Evolutionary conservation across 1,140 invertebrate genomes (phyloP).

Genomic region (Lordiphosa clarofinis): DNA sequence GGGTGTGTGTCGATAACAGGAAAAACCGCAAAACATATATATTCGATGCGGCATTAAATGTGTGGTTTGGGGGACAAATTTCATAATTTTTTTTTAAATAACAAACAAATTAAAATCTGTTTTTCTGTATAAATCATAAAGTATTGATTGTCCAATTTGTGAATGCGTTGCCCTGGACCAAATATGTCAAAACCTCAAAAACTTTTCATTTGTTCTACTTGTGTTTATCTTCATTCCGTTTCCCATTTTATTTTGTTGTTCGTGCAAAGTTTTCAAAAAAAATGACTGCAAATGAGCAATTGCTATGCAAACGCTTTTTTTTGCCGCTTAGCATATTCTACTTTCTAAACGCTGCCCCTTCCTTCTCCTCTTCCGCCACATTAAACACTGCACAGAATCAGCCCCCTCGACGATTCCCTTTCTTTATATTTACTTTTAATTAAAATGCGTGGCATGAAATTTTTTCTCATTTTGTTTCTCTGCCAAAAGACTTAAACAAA

Average conservation of each 20-base stretch:
- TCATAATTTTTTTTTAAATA: too few relatives aligned
- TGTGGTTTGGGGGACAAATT: too few relatives aligned
- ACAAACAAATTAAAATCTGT: too few relatives aligned
- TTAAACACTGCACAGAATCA: conserved; percentile 46
- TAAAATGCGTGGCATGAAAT: conserved; percentile 73
- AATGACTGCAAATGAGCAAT: conserved; percentile 63
- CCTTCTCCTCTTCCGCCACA: conserved; percentile 45
- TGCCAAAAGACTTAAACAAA: conserved; percentile 42
- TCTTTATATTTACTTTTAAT: conserved; percentile 65
- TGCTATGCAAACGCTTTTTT: conserved; percentile 64
- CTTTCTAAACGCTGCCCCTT: conserved; percentile 56
- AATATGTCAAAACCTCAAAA: conserved; percentile 24
- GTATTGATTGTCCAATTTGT: too few relatives aligned
- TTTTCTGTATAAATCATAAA: too few relatives aligned
- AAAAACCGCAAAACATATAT: conserved; percentile 37
- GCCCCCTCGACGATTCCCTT: neutral
- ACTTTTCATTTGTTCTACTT: conserved; percentile 46
- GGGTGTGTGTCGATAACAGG: conserved; percentile 11
- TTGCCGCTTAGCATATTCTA: conserved; percentile 65
- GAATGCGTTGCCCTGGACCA: neutral
- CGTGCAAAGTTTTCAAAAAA: neutral
- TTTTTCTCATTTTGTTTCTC: conserved; percentile 27
- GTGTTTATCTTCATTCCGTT: conserved; percentile 25
- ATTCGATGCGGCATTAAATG: too few relatives aligned
- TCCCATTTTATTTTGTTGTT: conserved; percentile 14